A percentile compares a stretch with the other conserved stretches of the same genome.
Evolutionary conservation across 1,140 invertebrate species (phyloP).

Genomic region (Pantala flavescens): DNA sequence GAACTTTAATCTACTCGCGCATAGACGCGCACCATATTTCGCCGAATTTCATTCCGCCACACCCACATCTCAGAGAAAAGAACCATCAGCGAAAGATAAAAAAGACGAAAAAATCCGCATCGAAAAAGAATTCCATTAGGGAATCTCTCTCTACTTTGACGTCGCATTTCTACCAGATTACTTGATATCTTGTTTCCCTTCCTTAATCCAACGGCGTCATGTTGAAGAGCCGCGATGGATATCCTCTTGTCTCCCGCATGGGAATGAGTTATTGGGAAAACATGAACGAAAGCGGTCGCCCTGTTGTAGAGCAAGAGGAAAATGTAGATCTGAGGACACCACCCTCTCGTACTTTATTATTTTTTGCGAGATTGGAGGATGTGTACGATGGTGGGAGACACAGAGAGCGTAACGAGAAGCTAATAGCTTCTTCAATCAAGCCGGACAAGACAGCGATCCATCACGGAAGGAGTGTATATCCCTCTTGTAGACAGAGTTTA

Average conservation of each 20-base stretch:
- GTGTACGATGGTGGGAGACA: not conserved
- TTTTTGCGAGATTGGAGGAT: not conserved
- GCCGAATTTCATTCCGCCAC: no score
- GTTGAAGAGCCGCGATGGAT: not conserved
- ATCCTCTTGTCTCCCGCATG: not conserved
- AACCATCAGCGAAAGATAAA: no score
- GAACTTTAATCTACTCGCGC: no score
- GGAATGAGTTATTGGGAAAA: slow-evolving; percentile 9
- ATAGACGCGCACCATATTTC: no score
- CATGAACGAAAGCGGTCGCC: not conserved
- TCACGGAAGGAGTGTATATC: not conserved
- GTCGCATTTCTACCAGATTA: not conserved
- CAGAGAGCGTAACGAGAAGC: not conserved
- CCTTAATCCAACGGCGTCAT: not conserved
- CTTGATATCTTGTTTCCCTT: not conserved
- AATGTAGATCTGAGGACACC: not conserved
- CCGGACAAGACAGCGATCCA: slow-evolving; percentile 6
- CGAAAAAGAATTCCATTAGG: no score
- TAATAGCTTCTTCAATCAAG: slow-evolving; percentile 10
- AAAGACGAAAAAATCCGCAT: no score
- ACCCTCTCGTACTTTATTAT: not conserved
- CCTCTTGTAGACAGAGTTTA: slow-evolving; percentile 4
- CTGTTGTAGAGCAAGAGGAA: not conserved
- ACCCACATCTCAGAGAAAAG: no score
- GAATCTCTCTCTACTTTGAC: no score